Base-by-base conservation (phyloP, 2,797 vertebrate species). In the Pipistrellus kuhlii region DNA sequence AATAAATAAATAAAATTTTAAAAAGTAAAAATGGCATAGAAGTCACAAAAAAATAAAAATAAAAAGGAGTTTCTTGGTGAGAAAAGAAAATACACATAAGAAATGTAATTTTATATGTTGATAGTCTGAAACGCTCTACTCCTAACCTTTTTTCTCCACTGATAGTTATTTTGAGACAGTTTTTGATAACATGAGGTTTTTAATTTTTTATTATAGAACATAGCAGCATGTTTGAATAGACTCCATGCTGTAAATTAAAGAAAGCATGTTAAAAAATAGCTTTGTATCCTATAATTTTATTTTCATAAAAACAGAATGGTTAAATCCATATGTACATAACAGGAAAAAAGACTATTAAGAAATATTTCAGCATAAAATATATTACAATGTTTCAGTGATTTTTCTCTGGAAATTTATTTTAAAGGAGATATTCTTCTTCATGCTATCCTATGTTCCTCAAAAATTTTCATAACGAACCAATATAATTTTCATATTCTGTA, bases 341-440 rank as follows among this genome's bases (percentile, higher is more conserved):
- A 77, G 64, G 41, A 82, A 66, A 59, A 90, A 90, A 78, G 8
- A 69, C 32, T 51, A 48, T 14, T 62, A 81, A 48, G 59, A 93
- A 62, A 80, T 72, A 5, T 68, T 80, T 89, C 41, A 91, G 90
- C 27, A 44, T 44, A 30, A 30, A 89, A 90, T 48, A 2, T 85
- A 88, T 25, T 87, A 91, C 77, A 95, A 69, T 46, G 1, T 82
- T 85, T 71, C 95, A 86, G 32, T 48, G 14, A n/a, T 88, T 92
- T 92, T 90, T 48, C 17, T 84, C n/a, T 25, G 20, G 10, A 90
- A 83, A 76, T n/a, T 48, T 17, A n/a, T 90, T 82, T 32, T 46
- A 91, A 89, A 77, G 77, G 21, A 86, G 23, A 80, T 14, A 88
- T 77, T 64, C 25, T 88, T 68, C 17, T 85, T 48, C 62, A 11